Evolutionary conservation across 1,140 invertebrate species (phyloP), one percentile per base, ranked within the genome.

Genomic region (Dreissena polymorpha): DNA sequence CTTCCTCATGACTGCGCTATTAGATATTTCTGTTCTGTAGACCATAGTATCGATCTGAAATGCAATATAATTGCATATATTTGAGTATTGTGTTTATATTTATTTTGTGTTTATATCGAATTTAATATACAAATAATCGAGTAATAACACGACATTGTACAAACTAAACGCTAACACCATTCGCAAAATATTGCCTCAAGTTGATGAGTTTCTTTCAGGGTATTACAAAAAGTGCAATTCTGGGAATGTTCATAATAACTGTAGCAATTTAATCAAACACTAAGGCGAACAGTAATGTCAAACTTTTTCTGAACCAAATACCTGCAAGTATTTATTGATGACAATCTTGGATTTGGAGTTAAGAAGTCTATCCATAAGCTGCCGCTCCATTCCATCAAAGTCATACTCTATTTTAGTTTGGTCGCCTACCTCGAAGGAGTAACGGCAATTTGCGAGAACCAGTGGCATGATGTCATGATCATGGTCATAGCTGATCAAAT

Each of bases 361-460:
- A 21, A 90, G 65, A 51, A 90, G 82, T 13, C 80, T 53, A 29
- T 88, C 85, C 49, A 68, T 69, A 18, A 89, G 60, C 57, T 88
- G 87, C 51, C 79, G 2, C 39, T 89, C 83, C 57, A 90, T 76
- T 49, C 57, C 79, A 29, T 49, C 67, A 78, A 88, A 90, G 78
- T 90, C 85, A 70, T 90, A 90, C n/a, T 85, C 81, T n/a, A 89
- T 69, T 14, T 53, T 69, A 8, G 84, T 39, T 39, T 39, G 39
- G 39, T 2, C 39, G 2, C 39, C 39, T 39, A 39, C 39, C 8
- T 39, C 39, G 50, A 89, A 85, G 12, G 88, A 87, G 74, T 90
- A 90, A 68, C 86, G 86, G 50, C 87, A 90, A 72, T 88, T 86
- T n/a, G 87, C 75, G 86, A 89, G 85, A 16, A 90, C 76, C 53